Evolutionary conservation across 2,113 vertebrate genomes (phyloP).

Genomic region (Vombatus ursinus): DNA sequence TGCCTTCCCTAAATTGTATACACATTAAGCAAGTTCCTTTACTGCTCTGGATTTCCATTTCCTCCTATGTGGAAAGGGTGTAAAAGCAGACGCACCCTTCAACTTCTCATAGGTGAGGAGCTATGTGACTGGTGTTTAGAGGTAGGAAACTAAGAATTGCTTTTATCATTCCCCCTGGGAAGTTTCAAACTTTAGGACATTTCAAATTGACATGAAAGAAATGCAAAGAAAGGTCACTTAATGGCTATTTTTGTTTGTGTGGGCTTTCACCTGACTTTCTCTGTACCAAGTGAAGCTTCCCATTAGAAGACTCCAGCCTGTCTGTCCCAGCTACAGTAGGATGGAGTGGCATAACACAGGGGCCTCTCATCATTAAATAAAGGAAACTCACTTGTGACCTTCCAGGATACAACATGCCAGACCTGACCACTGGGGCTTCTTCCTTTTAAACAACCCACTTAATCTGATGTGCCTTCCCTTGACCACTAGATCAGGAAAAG

Average conservation of each 20-base stretch:
- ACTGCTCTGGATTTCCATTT: constrained; percentile 27
- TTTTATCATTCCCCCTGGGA: constrained; percentile 58
- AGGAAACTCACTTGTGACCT: neutral
- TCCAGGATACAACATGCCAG: neutral
- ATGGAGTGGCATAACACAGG: neutral
- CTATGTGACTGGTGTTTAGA: constrained; percentile 23
- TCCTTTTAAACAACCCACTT: neutral
- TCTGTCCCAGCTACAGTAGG: neutral
- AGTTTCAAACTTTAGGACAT: constrained; percentile 60
- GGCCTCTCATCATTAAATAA: neutral
- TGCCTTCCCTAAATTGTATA: neutral
- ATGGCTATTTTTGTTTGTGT: constrained; percentile 33
- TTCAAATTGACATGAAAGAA: constrained; percentile 61
- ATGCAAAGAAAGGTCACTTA: constrained; percentile 2
- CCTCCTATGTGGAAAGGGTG: constrained; percentile 25
- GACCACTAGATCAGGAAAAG: neutral
- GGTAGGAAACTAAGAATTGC: constrained; percentile 8
- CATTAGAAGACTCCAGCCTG: neutral
- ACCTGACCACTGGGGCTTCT: neutral
- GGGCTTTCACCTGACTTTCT: constrained; percentile 6
- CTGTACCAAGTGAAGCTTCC: neutral
- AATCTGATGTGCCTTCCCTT: neutral
- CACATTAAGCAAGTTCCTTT: constrained; percentile 42
- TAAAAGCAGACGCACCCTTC: constrained; percentile 28
- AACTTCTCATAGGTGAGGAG: constrained; percentile 46